Conservation (phyloP, 1,140 invertebrate species). For the Choristoneura fumiferana region DNA sequence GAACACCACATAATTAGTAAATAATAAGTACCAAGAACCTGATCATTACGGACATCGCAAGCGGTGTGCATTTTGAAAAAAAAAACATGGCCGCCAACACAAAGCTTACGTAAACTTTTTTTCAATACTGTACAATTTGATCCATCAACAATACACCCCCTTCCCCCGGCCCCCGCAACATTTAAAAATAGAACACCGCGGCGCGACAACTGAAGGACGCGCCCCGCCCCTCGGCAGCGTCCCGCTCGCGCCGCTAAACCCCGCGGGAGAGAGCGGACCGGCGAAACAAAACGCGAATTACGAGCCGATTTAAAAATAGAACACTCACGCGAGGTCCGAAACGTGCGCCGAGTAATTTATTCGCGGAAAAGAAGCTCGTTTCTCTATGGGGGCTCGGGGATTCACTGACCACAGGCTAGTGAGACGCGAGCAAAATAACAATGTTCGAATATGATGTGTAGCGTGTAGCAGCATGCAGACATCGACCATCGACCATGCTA, state of each 20-base stretch:
- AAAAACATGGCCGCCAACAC: background rate
- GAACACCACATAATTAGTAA: no score
- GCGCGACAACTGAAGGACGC: constrained; percentile 68
- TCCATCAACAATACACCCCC: constrained; percentile 39
- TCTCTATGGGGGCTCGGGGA: background rate
- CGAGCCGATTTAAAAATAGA: constrained; percentile 48
- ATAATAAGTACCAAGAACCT: no score
- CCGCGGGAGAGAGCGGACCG: constrained; percentile 29
- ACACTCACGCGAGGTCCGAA: constrained; percentile 51
- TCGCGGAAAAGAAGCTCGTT: constrained; percentile 31
- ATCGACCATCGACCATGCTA: no score
- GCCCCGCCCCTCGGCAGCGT: constrained; percentile 31
- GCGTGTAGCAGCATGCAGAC: no score
- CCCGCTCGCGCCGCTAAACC: constrained; percentile 28
- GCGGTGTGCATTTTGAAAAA: no score
- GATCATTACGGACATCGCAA: no score
- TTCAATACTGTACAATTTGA: constrained; percentile 17
- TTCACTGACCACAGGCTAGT: no score
- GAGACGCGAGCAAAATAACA: no score
- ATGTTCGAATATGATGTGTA: no score
- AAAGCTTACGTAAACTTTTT: constrained; percentile 6
- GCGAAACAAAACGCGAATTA: constrained; percentile 35
- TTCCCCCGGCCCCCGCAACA: constrained; percentile 17
- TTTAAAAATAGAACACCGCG: constrained; percentile 54
- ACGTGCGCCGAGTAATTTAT: constrained; percentile 36